A percentile compares a stretch with the other conserved stretches of the same genome.
These are phyloP conservation scores for Melospiza georgiana DNA, from an alignment of 2,113 vertebrate species.

Conservation along the genomic window DNA sequence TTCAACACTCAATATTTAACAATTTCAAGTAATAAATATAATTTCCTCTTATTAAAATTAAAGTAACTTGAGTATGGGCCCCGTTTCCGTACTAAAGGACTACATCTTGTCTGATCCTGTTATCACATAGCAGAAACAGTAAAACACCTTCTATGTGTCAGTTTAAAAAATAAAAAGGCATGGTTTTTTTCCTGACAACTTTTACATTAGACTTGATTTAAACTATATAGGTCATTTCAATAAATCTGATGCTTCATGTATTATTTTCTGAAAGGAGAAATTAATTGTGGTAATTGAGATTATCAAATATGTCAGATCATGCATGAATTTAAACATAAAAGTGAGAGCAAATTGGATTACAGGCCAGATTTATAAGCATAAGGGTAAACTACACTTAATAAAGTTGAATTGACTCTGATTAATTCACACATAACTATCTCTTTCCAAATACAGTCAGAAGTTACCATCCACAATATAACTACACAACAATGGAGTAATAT, in stretches of 20 bases:
- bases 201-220: neutral
- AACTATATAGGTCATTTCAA: neutral
- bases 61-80: neutral
- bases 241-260: neutral
- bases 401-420: neutral
- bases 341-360: neutral
- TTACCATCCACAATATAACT: rapidly evolving
- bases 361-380: neutral
- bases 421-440: neutral
- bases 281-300: neutral
- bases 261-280: neutral
- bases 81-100: neutral
- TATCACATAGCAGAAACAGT: neutral
- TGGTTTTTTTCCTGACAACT: neutral
- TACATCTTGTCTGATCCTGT: neutral
- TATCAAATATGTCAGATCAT: neutral
- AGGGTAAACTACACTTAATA: neutral
- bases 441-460: neutral
- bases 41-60: neutral
- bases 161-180: constrained; percentile 1
- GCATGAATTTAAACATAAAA: neutral
- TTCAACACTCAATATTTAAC: neutral
- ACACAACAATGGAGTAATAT: neutral
- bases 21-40: neutral
- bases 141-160: neutral